Conservation (phyloP, 1,140 invertebrate genomes). For the Eulimnadia texana region DNA sequence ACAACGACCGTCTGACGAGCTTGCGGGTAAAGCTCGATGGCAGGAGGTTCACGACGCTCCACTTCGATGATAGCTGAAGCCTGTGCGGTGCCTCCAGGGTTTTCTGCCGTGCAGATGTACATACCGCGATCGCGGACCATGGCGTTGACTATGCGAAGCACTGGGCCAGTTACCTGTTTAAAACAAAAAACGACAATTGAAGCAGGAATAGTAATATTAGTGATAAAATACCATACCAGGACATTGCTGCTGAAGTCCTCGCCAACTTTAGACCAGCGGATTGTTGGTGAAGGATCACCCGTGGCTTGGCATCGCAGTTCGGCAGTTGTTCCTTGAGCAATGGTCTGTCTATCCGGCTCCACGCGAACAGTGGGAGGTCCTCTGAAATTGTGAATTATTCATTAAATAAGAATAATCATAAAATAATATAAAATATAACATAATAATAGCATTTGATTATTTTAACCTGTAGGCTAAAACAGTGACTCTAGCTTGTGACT, state of each 20-base stretch:
- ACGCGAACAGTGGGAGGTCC: constrained; percentile 39
- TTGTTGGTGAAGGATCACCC: constrained; percentile 47
- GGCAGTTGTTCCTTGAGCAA: constrained; percentile 61
- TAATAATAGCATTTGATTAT: constrained; percentile 12
- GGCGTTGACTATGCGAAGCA: constrained; percentile 51
- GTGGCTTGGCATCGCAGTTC: constrained; percentile 55
- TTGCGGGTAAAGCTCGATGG: constrained; percentile 58
- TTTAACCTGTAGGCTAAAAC: constrained; percentile 26
- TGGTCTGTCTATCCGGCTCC: constrained; percentile 46
- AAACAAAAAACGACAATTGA: too few relatives aligned
- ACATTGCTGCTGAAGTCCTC: constrained; percentile 43
- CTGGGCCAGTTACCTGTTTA: constrained; percentile 44
- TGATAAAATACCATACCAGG: too few relatives aligned
- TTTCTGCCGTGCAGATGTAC: constrained; percentile 57
- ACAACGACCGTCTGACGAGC: constrained; percentile 39
- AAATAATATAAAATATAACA: constrained; percentile 9
- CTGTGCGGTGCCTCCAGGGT: constrained; percentile 37
- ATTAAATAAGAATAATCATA: not conserved
- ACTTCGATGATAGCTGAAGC: constrained; percentile 65
- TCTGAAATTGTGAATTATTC: constrained; percentile 16
- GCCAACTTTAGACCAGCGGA: constrained; percentile 67
- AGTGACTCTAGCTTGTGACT: constrained; percentile 31
- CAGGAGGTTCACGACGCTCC: constrained; percentile 63
- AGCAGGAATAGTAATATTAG: too few relatives aligned
- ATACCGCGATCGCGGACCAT: constrained; percentile 50